Evolutionary conservation across 2,113 vertebrate species (phyloP).

Genomic region (Alethe diademata): DNA sequence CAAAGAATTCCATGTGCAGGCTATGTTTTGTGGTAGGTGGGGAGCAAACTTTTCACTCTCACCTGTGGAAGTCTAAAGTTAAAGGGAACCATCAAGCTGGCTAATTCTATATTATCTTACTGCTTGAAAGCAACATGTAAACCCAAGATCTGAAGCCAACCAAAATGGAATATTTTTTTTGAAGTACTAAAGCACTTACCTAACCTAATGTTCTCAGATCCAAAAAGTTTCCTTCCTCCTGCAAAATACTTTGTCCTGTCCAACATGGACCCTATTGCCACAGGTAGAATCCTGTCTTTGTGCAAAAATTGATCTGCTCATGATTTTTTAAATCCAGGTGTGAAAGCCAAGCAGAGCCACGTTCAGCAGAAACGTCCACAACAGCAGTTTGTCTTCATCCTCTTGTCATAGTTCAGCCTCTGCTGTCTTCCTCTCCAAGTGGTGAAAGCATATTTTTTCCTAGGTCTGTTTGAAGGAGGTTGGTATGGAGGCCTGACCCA

Average conservation of each 20-base stretch:
- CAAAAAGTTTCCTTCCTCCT: background rate
- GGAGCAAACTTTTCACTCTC: background rate
- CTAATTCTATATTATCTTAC: background rate
- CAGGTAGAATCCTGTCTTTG: background rate
- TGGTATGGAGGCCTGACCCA: background rate
- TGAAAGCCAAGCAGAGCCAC: background rate
- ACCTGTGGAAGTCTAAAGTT: background rate
- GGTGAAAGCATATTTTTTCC: background rate
- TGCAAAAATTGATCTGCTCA: background rate
- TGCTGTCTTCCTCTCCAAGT: background rate
- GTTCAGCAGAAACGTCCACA: background rate
- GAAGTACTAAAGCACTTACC: background rate
- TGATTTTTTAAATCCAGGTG: background rate
- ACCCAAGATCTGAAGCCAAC: background rate
- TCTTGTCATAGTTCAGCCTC: background rate
- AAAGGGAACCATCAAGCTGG: background rate
- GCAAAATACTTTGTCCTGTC: background rate
- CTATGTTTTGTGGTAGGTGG: background rate
- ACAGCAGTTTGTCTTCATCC: background rate
- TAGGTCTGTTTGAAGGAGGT: rapidly evolving
- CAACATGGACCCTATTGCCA: background rate
- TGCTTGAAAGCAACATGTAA: background rate
- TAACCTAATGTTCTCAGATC: background rate
- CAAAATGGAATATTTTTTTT: background rate
- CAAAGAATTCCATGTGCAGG: background rate